phyloP scores from a whole-genome alignment of 2,113 vertebrate genomes.

The Madoqua kirkii region DNA sequence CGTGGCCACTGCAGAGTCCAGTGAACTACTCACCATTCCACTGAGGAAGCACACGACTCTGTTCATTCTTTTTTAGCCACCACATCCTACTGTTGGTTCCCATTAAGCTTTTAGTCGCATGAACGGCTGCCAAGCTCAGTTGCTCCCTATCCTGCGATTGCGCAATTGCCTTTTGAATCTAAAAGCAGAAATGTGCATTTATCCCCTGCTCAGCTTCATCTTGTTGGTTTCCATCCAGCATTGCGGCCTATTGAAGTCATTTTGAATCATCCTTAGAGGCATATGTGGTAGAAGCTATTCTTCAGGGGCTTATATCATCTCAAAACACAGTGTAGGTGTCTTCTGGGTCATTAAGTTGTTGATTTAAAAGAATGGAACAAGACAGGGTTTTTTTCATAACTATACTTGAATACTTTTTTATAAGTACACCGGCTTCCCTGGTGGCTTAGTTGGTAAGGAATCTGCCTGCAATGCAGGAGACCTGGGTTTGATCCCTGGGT shows the following conservation, averaged over 20 bases:
- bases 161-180: slow-evolving; percentile 37
- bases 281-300: background rate
- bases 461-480: background rate
- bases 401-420: background rate
- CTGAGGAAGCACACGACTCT: background rate
- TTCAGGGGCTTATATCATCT: background rate
- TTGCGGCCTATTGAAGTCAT: slow-evolving; percentile 13
- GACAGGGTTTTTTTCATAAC: background rate
- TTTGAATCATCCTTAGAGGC: background rate
- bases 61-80: slow-evolving; percentile 1
- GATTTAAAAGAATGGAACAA: background rate
- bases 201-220: slow-evolving; percentile 2
- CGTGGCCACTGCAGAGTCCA: background rate
- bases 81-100: slow-evolving; percentile 41
- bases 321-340: background rate
- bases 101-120: slow-evolving; percentile 47
- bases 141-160: slow-evolving; percentile 18
- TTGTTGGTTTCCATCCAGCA: slow-evolving; percentile 38
- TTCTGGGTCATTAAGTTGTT: background rate
- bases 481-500: background rate
- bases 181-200: slow-evolving; percentile 39
- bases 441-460: background rate
- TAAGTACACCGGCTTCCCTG: background rate
- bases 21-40: slow-evolving; percentile 34
- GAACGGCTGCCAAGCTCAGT: slow-evolving; percentile 39